Conservation (phyloP, 2,888 invertebrate genomes). For the Brachypalpus laphriformis region DNA sequence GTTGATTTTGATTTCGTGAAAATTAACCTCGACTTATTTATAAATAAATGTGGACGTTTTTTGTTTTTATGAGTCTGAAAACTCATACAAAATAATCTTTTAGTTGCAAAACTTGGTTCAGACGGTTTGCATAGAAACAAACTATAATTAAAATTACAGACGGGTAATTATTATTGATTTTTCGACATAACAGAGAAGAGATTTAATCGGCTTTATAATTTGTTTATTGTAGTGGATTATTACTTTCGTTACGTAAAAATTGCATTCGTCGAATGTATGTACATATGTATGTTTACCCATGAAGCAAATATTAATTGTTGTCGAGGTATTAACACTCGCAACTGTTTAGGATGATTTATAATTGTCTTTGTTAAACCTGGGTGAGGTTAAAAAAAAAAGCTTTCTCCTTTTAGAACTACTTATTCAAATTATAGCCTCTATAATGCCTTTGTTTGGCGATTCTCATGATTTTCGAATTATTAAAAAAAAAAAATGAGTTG, state of each 20-base stretch:
- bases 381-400: no score
- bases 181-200: not conserved
- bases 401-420: no score
- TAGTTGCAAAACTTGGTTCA: not conserved
- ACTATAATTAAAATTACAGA: no score
- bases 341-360: no score
- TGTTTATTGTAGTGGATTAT: not conserved
- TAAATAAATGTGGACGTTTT: not conserved
- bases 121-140: not conserved
- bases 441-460: no score
- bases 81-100: not conserved
- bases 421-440: no score
- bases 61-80: not conserved
- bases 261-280: not conserved
- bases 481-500: no score
- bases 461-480: no score
- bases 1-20: not conserved
- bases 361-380: no score
- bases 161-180: not conserved
- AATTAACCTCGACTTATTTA: conserved; percentile 10
- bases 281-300: no score
- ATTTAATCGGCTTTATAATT: conserved; percentile 1
- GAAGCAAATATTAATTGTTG: no score
- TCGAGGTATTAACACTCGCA: no score
- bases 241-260: not conserved